phyloP scores from a whole-genome alignment of 2,113 vertebrate genomes.

The Scatophagus argus region DNA sequence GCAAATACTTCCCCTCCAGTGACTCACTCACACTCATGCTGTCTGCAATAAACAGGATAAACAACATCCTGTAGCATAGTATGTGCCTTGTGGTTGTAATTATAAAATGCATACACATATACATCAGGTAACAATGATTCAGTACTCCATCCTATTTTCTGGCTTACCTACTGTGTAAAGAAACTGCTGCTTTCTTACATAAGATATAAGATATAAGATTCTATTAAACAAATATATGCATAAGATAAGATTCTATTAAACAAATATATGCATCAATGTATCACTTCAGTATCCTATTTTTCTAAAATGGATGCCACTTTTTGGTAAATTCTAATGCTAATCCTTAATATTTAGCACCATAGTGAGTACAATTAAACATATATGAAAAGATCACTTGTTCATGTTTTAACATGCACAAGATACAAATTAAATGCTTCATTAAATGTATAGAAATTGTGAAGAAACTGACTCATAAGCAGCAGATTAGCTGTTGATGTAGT shows the following conservation, averaged over 20 bases:
- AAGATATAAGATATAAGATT: not conserved
- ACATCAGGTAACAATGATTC: not conserved
- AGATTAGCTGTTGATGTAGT: not conserved
- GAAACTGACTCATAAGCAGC: slow-evolving; percentile 5
- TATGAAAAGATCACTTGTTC: not conserved
- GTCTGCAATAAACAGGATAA: slow-evolving; percentile 64
- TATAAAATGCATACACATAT: slow-evolving; percentile 22
- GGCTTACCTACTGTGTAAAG: not conserved
- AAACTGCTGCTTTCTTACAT: not conserved
- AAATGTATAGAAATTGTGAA: not conserved
- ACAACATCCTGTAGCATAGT: slow-evolving; percentile 50
- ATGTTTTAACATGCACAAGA: not conserved
- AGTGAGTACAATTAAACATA: not conserved
- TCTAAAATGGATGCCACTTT: not conserved
- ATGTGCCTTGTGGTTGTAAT: slow-evolving; percentile 19
- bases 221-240: too few species aligned
- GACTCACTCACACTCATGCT: slow-evolving; percentile 59
- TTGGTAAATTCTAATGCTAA: not conserved
- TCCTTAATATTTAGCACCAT: not conserved
- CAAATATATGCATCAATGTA: too few species aligned
- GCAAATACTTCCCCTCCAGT: slow-evolving; percentile 61
- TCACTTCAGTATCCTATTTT: not conserved
- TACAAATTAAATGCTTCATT: not conserved
- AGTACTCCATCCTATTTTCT: not conserved
- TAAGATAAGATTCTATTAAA: too few species aligned